phyloP scores from a whole-genome alignment of 1,140 invertebrate species.

The Chrysomallon squamiferum region DNA sequence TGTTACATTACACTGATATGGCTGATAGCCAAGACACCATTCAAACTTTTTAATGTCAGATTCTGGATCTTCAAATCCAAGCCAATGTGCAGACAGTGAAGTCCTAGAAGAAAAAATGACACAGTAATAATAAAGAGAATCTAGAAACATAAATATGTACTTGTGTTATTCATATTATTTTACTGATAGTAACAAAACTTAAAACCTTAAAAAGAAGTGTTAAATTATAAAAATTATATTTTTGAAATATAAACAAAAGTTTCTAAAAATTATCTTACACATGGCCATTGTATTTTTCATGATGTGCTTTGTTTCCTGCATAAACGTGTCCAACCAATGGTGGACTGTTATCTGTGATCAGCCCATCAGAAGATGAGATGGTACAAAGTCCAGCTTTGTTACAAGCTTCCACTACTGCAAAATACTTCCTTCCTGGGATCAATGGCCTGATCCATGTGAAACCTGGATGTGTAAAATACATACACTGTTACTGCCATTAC shows the following conservation, averaged over 20 bases:
- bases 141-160: background rate
- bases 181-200: no score
- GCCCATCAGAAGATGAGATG: conserved; percentile 5
- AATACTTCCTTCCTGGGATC: conserved; percentile 18
- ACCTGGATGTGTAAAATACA: conserved; percentile 17
- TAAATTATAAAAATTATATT: no score
- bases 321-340: conserved; percentile 33
- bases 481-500: background rate
- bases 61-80: conserved; percentile 39
- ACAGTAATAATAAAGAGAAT: background rate
- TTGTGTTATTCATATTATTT: background rate
- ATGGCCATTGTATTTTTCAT: conserved; percentile 17
- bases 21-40: conserved; percentile 23
- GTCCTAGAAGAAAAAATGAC: conserved; percentile 11
- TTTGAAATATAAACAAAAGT: background rate
- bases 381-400: conserved; percentile 38
- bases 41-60: conserved; percentile 33
- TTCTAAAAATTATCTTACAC: conserved; percentile 6
- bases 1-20: conserved; percentile 21
- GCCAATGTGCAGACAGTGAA: conserved; percentile 20
- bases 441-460: conserved; percentile 19
- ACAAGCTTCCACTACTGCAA: conserved; percentile 30
- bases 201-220: no score
- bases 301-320: conserved; percentile 8
- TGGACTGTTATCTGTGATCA: conserved; percentile 31